phyloP scores from a whole-genome alignment of 1,140 invertebrate species.

The Drosophila nigrodunni region DNA sequence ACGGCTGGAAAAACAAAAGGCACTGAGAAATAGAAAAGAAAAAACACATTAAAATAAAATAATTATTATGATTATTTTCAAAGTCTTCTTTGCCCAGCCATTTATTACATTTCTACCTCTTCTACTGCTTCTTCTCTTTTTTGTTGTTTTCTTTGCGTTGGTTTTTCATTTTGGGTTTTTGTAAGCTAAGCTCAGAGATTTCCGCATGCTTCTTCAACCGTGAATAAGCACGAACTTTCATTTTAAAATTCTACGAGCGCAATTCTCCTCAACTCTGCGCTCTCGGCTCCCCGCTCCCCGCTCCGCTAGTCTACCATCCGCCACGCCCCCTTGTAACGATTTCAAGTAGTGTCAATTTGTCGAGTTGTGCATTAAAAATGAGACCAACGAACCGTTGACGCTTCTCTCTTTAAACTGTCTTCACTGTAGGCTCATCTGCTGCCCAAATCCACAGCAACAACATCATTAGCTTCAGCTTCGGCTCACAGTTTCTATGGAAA shows the following conservation, averaged over 20 bases:
- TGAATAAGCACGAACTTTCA: conserved; percentile 82
- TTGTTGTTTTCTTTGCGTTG: not conserved
- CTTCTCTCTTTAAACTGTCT: conserved; percentile 14
- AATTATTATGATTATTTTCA: conserved; percentile 57
- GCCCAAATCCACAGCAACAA: conserved; percentile 45
- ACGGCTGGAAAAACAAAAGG: conserved; percentile 47
- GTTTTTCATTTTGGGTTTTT: conserved; percentile 15
- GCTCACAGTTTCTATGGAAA: conserved; percentile 28
- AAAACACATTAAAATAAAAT: conserved; percentile 80
- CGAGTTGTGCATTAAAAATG: conserved; percentile 55
- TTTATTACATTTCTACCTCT: conserved; percentile 32
- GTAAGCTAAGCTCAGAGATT: conserved; percentile 48
- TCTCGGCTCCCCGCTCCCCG: not conserved
- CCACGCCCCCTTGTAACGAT: conserved; percentile 32
- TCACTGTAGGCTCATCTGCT: conserved; percentile 13
- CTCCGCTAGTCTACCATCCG: not conserved
- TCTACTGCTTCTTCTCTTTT: not conserved
- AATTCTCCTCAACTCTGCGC: conserved; percentile 8
- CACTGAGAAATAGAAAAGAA: conserved; percentile 27
- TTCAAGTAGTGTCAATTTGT: conserved; percentile 50
- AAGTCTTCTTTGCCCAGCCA: conserved; percentile 50
- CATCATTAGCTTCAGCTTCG: conserved; percentile 2
- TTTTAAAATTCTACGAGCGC: conserved; percentile 78
- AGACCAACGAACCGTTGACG: conserved; percentile 25
- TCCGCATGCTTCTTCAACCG: conserved; percentile 82